Evolutionary conservation across 2,113 vertebrate species (phyloP), one percentile per base, ranked within the genome.

Genomic region (Girardinichthys multiradiatus): DNA sequence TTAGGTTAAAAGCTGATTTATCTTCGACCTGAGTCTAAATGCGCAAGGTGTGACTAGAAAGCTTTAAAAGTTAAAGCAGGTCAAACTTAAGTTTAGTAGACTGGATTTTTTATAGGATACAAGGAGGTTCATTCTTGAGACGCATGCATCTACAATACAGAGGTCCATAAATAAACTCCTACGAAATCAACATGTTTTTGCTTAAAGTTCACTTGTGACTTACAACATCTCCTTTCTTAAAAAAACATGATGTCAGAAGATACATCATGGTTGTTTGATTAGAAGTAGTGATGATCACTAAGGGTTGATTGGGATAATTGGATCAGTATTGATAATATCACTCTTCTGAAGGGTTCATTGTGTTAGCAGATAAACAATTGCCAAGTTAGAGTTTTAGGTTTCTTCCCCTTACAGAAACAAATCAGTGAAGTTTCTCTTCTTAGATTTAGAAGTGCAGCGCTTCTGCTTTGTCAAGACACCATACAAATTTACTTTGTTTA

Each of bases 381-480:
- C 33, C 14, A 3, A 30, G 42, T 65, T 3, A 8, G 9, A 62
- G 62, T 82, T 51, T 42, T 33, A 8, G 0, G 5, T 31, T 31
- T 54, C 30, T n/a, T 64, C 64, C 28, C 59, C 24, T 10, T 27
- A 37, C 68, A 31, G 45, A n/a, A 11, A 62, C 15, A 21, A 59
- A 59, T 24, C 21, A 48, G 19, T 33, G 35, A 74, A 13, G n/a
- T 24, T 67, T 58, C 29, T 63, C 60, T 7, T 45, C 24, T n/a
- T 31, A 63, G 70, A 28, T 27, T 57, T 27, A 59, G 21, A 70
- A 76, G 24, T 68, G 68, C 39, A 37, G 58, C n/a, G 14, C 27
- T 54, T 67, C 13, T 79, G 26, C 2, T 62, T 77, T 29, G 45
- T 68, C 39, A 65, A 69, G 64, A 48, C 30, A 62, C 24, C 21